Evolutionary conservation across 2,113 vertebrate genomes (phyloP).

Genomic region (Addax nasomaculatus): DNA sequence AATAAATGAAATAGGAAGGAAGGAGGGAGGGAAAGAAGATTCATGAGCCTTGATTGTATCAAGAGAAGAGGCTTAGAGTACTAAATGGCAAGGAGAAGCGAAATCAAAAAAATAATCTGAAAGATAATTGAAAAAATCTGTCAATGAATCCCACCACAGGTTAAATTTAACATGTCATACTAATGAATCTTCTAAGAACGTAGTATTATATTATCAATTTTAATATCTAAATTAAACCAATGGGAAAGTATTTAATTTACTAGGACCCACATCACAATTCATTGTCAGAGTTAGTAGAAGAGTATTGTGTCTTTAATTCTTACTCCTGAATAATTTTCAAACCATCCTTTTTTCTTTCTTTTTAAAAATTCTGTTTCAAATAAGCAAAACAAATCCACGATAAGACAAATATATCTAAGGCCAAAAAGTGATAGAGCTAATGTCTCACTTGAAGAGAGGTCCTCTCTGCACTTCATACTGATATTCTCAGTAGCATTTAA

Average conservation of each 20-base stretch:
- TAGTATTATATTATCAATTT: neutral
- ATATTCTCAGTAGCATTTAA: constrained; percentile 73
- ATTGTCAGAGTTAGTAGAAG: neutral
- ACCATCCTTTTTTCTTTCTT: neutral
- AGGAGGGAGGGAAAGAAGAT: neutral
- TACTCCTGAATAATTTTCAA: constrained; percentile 30
- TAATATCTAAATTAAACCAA: neutral
- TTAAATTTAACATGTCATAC: neutral
- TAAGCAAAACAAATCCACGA: constrained; percentile 30
- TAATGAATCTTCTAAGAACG: neutral
- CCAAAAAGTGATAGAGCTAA: constrained; percentile 4
- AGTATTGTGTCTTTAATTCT: neutral
- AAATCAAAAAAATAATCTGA: neutral
- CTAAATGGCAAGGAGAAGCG: neutral
- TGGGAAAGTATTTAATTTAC: neutral
- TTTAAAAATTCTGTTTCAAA: constrained; percentile 35
- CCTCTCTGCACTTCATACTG: constrained; percentile 56
- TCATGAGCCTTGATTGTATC: neutral
- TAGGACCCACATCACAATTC: constrained; percentile 16
- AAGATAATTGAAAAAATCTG: neutral
- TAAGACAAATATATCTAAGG: constrained; percentile 17
- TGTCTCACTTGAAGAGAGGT: constrained; percentile 67
- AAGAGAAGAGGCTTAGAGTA: neutral
- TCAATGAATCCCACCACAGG: neutral
- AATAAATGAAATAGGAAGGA: neutral